Percentiles rank a stretch among this genome's conserved stretches.
Evolutionary conservation across 2,113 vertebrate species (phyloP).

Genomic region (Notarius quadriscutis): DNA sequence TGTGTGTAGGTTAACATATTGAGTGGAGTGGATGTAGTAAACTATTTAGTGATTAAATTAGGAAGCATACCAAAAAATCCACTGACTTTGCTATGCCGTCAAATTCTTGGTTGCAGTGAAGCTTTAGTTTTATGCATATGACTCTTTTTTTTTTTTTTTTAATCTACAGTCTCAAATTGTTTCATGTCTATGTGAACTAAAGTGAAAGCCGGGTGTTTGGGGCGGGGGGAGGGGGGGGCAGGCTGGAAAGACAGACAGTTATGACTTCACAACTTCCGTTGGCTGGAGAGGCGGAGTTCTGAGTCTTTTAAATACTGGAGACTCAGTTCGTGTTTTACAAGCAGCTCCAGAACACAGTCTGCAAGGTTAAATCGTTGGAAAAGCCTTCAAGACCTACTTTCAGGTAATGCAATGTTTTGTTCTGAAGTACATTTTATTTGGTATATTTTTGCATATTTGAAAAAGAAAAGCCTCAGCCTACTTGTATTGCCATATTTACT

Average conservation of each 20-base stretch:
- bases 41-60: slow-evolving; percentile 7
- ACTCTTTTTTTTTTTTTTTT: slow-evolving; percentile 21
- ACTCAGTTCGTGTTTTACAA: slow-evolving; percentile 7
- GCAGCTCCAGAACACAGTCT: background rate
- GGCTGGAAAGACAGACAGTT: slow-evolving; percentile 61
- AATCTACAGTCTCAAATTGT: slow-evolving; percentile 18
- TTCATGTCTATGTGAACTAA: slow-evolving; percentile 35
- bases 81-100: background rate
- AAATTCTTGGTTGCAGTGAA: background rate
- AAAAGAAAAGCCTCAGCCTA: background rate
- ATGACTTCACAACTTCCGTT: slow-evolving; percentile 71
- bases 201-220: background rate
- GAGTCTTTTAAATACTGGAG: slow-evolving; percentile 61
- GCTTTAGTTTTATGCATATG: slow-evolving; percentile 12
- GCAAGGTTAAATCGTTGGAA: slow-evolving; percentile 10
- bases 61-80: background rate
- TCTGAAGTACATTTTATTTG: background rate
- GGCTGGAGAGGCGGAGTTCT: slow-evolving; percentile 26
- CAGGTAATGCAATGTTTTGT: slow-evolving; percentile 17
- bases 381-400: background rate
- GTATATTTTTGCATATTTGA: background rate
- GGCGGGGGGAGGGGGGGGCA: slow-evolving; percentile 30
- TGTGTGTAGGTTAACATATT: background rate
- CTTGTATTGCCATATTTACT: slow-evolving; percentile 1
- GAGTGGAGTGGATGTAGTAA: background rate